Base-by-base conservation (phyloP, 2,888 invertebrate species). In the Anodontia alba region DNA sequence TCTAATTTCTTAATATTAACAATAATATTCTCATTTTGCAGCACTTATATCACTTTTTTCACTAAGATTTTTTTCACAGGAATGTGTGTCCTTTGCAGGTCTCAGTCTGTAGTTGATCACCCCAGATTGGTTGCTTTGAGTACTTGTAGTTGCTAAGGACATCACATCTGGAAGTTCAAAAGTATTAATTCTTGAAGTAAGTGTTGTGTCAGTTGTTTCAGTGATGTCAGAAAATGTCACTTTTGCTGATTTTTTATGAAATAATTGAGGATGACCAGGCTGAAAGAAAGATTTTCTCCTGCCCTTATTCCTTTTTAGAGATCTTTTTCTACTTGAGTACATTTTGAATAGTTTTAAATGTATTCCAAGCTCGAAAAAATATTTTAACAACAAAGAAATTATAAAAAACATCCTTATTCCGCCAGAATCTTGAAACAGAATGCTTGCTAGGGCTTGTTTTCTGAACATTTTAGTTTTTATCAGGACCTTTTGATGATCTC, bases 21-120 rank as follows among this genome's bases (percentile, higher is more conserved):
- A 62, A 62, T 62, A 17, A 62, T 33, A 62, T 62, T 62, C 20
- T 62, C 62, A 62, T 62, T 62, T 17, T 62, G n/a, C n/a, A n/a
- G n/a, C n/a, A n/a, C n/a, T n/a, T n/a, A n/a, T n/a, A n/a, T n/a
- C 57, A 57, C 29, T 29, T 3, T 23, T 26, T 57, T 23, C 17
- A 51, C 51, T 10, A 29, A 1, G 5, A 23, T 20, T 29, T 1
- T 57, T 7, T 8, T 26, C 57, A 57, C 29, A 29, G 8, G 57
- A 26, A 57, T 57, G 29, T 29, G 7, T 10, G 29, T 17, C 10
- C 7, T 29, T n/a, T n/a, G n/a, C n/a, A n/a, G n/a, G n/a, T n/a
- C n/a, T n/a, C n/a, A n/a, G n/a, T n/a, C n/a, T n/a, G n/a, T n/a
- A n/a, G n/a, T n/a, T n/a, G n/a, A n/a, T n/a, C n/a, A n/a, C n/a